Evolutionary conservation across 2,888 invertebrate genomes (phyloP).

Genomic region (Ochropacha duplaris): DNA sequence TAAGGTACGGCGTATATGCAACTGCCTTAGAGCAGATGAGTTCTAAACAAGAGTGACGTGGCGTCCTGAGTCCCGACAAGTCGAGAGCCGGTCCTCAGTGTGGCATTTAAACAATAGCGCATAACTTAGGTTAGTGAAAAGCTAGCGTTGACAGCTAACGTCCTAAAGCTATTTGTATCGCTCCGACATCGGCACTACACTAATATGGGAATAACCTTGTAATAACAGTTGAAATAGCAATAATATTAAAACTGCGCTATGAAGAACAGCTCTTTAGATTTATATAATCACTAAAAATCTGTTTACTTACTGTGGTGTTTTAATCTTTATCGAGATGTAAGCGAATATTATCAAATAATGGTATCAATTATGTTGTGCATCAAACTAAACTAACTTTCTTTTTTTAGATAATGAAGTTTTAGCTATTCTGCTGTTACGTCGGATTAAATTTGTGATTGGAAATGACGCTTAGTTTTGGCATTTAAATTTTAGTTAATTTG

Average conservation of each 20-base stretch:
- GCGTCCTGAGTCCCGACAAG: constrained; percentile 21
- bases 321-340: too few relatives aligned
- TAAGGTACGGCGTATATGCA: constrained; percentile 28
- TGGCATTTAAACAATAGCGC: constrained; percentile 61
- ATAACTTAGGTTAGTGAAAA: constrained; percentile 68
- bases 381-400: too few relatives aligned
- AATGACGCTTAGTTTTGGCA: too few relatives aligned
- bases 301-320: too few relatives aligned
- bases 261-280: neutral
- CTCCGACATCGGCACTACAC: constrained; percentile 32
- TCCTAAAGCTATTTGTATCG: constrained; percentile 61
- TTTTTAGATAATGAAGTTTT: too few relatives aligned
- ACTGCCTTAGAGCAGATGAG: constrained; percentile 1
- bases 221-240: too few relatives aligned
- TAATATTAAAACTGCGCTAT: neutral
- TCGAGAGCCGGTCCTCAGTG: constrained; percentile 26
- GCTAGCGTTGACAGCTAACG: constrained; percentile 68
- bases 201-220: neutral
- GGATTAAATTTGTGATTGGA: too few relatives aligned
- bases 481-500: too few relatives aligned
- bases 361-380: too few relatives aligned
- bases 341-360: neutral
- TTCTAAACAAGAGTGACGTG: constrained; percentile 19
- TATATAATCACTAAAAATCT: neutral
- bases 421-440: too few relatives aligned